These are phyloP conservation scores for Pogonophryne albipinna DNA, from an alignment of 2,797 vertebrate genomes.

Conservation along the genomic window DNA sequence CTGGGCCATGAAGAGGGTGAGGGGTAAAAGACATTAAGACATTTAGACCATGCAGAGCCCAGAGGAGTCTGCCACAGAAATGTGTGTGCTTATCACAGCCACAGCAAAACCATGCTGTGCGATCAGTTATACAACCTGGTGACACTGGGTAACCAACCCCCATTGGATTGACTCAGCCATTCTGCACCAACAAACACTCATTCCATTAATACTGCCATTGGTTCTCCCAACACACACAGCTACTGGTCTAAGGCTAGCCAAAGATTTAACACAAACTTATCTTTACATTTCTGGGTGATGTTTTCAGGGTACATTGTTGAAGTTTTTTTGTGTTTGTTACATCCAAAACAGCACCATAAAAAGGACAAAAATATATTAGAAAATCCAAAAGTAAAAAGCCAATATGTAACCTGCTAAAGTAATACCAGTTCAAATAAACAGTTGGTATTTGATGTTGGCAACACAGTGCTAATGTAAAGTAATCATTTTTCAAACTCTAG, in stretches of 20 bases:
- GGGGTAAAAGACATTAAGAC: slow-evolving; percentile 25
- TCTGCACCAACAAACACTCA: slow-evolving; percentile 7
- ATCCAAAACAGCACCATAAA: neutral
- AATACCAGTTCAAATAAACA: slow-evolving; percentile 12
- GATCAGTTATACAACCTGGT: slow-evolving; percentile 8
- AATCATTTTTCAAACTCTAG: slow-evolving; percentile 51
- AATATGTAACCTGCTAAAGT: slow-evolving; percentile 6
- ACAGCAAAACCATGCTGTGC: slow-evolving; percentile 4
- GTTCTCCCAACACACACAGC: neutral
- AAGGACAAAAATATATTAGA: neutral
- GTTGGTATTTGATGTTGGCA: slow-evolving; percentile 27
- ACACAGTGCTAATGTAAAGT: slow-evolving; percentile 40
- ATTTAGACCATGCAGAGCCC: slow-evolving; percentile 13
- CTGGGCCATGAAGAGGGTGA: neutral
- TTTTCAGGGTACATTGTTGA: slow-evolving; percentile 9
- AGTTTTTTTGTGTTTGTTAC: neutral
- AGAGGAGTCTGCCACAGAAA: slow-evolving; percentile 13
- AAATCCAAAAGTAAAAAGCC: neutral
- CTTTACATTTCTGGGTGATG: neutral
- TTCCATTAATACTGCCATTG: neutral
- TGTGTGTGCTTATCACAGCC: slow-evolving; percentile 34
- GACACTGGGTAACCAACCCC: slow-evolving; percentile 31
- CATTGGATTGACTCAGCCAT: slow-evolving; percentile 11
- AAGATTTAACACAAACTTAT: neutral
- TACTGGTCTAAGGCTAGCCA: neutral